A percentile compares a stretch with the other conserved stretches of the same genome.
These are phyloP conservation scores for Notodonta dromedarius DNA, from an alignment of 2,888 invertebrate species.

Conservation along the genomic window DNA sequence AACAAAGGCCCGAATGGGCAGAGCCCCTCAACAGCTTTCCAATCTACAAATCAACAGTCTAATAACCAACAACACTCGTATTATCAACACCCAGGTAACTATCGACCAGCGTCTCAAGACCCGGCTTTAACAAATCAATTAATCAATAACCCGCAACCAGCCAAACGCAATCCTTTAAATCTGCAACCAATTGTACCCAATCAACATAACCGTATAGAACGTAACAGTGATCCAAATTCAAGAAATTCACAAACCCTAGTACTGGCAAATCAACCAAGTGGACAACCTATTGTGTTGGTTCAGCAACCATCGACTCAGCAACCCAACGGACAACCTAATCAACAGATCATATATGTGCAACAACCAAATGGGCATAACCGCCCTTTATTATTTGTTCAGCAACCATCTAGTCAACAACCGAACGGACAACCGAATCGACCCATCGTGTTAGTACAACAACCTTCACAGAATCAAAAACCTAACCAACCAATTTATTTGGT, in stretches of 20 bases:
- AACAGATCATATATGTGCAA: slow-evolving; percentile 13
- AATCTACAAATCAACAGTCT: slow-evolving; percentile 1
- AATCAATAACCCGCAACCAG: neutral
- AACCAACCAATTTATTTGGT: slow-evolving; percentile 16
- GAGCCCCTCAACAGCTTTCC: neutral
- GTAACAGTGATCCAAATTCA: neutral
- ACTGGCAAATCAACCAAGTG: slow-evolving; percentile 20
- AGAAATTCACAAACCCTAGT: slow-evolving; percentile 25
- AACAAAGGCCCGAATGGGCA: neutral
- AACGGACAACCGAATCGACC: slow-evolving; percentile 15
- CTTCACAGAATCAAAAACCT: slow-evolving; percentile 10
- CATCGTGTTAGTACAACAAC: slow-evolving; percentile 27
- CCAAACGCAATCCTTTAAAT: neutral
- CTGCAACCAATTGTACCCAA: neutral
- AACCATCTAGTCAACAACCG: slow-evolving; percentile 22
- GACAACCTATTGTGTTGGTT: slow-evolving; percentile 6
- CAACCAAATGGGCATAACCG: neutral
- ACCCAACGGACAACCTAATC: slow-evolving; percentile 4
- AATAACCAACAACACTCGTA: neutral
- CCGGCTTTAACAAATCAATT: neutral
- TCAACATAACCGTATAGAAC: neutral
- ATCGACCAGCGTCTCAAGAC: no score
- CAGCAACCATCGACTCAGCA: slow-evolving; percentile 18
- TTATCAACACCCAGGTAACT: no score
- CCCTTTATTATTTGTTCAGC: slow-evolving; percentile 20